Evolutionary conservation across 2,888 invertebrate species (phyloP).

Genomic region (Pimpla rufipes): DNA sequence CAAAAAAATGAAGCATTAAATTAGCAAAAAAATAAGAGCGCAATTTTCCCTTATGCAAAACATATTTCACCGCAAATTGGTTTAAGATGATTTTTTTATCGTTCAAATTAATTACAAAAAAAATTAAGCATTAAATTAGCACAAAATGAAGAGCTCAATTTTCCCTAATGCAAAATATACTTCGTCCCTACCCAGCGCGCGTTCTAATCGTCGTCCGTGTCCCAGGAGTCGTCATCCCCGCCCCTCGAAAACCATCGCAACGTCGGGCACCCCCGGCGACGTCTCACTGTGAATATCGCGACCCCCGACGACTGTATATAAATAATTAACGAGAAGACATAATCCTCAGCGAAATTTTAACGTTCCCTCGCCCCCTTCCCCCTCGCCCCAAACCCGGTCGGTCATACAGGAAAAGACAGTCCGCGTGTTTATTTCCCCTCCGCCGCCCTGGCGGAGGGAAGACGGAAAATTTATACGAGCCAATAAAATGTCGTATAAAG

Average conservation of each 20-base stretch:
- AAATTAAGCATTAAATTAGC: too few species aligned
- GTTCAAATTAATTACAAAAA: too few species aligned
- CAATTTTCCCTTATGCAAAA: too few species aligned
- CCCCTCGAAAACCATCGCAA: background rate
- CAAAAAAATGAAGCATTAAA: too few species aligned
- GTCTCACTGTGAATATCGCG: background rate
- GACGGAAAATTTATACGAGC: constrained; percentile 47
- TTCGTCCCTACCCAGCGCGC: background rate
- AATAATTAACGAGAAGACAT: constrained; percentile 40
- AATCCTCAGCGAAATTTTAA: constrained; percentile 19
- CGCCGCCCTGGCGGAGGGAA: background rate
- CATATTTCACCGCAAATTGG: too few species aligned
- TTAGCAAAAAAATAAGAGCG: too few species aligned
- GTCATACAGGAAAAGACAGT: background rate
- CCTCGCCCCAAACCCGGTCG: background rate
- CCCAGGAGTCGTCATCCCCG: background rate
- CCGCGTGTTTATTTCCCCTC: background rate
- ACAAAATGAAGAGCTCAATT: too few species aligned
- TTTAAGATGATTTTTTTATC: too few species aligned
- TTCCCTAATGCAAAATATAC: background rate
- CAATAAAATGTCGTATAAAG: constrained; percentile 49
- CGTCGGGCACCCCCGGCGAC: background rate
- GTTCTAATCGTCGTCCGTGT: background rate
- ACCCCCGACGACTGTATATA: constrained; percentile 9
- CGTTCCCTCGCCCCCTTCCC: too few species aligned